Evolutionary conservation across 2,113 vertebrate species (phyloP).

Genomic region (zebrafish (Danio rerio)): GRCz12tu NC_133188.1:35115001-35115500

Average conservation of each 20-base stretch:
- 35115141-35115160: background rate
- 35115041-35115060: background rate
- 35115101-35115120: background rate
- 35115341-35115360: background rate
- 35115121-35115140: slow-evolving; percentile 8
- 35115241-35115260: background rate
- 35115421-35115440: background rate
- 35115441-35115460: background rate
- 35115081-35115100: slow-evolving; percentile 4
- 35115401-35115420: background rate
- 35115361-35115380: background rate
- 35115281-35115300: background rate
- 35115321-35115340: background rate
- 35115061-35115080: background rate
- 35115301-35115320: background rate
- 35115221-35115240: background rate
- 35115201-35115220: background rate
- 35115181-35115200: background rate
- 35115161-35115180: background rate
- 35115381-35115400: background rate
- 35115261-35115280: background rate
- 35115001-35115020: background rate
- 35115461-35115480: slow-evolving; percentile 17
- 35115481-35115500: background rate
- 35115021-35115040: background rate